Percentiles rank a stretch among this genome's conserved stretches.
Evolutionary conservation across 2,113 vertebrate genomes (phyloP).

Genomic region (Rhinopomastus cyanomelas): DNA sequence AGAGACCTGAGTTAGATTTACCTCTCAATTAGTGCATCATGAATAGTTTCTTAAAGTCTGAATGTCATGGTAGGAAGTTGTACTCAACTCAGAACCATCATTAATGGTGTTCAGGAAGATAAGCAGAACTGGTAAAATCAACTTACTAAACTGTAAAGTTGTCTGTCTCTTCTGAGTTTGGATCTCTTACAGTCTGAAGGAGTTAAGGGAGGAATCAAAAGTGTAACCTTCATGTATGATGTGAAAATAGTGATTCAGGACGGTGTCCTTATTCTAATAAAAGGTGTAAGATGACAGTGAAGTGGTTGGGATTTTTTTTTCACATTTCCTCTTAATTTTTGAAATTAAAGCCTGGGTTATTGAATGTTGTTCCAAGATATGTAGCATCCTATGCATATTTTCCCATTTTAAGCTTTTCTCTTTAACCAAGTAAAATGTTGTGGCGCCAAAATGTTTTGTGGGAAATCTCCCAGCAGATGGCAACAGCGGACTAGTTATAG

Average conservation of each 20-base stretch:
- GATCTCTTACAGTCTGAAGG: neutral
- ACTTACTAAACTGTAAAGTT: neutral
- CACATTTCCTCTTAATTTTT: neutral
- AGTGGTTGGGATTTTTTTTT: neutral
- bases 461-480: slow-evolving; percentile 36
- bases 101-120: neutral
- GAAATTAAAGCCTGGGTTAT: neutral
- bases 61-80: neutral
- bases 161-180: neutral
- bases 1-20: neutral
- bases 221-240: neutral
- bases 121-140: neutral
- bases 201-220: neutral
- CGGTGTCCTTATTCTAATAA: neutral
- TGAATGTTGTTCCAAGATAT: neutral
- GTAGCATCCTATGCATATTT: neutral
- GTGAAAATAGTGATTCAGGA: neutral
- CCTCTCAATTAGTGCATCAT: neutral
- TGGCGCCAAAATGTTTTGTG: too few species aligned
- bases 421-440: neutral
- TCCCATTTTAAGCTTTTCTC: fast-evolving
- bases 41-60: neutral
- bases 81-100: neutral
- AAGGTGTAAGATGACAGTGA: neutral
- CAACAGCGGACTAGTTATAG: neutral